These are phyloP conservation scores for Eumeta japonica DNA, from an alignment of 1,140 invertebrate species.

Conservation along the genomic window DNA sequence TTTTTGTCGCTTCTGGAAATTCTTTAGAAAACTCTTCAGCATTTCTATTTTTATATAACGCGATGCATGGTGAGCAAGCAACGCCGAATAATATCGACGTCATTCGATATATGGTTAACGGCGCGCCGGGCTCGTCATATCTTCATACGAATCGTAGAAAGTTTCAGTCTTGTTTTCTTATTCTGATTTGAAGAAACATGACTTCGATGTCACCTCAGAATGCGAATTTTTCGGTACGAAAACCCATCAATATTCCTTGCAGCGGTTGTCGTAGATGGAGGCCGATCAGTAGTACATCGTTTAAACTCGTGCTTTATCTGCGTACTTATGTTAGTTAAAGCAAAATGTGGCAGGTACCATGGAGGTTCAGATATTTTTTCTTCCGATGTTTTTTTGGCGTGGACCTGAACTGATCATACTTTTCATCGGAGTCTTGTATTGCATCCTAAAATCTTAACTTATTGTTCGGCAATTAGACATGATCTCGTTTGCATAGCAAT, in stretches of 20 bases:
- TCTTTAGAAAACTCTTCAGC: constrained; percentile 9
- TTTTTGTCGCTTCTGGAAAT: constrained; percentile 11
- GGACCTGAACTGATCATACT: too few relatives aligned
- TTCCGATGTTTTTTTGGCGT: too few relatives aligned
- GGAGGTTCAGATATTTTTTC: too few relatives aligned
- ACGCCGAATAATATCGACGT: constrained; percentile 17
- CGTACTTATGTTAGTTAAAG: constrained; percentile 19
- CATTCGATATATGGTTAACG: constrained; percentile 11
- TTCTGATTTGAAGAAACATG: constrained; percentile 28
- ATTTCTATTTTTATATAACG: constrained; percentile 16
- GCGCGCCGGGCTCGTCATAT: neutral
- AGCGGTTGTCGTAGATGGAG: constrained; percentile 22
- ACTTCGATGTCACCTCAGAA: constrained; percentile 25
- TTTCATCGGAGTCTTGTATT: too few relatives aligned
- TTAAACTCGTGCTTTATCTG: constrained; percentile 15
- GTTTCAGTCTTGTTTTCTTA: constrained; percentile 20
- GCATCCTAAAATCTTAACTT: too few relatives aligned
- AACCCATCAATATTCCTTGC: constrained; percentile 22
- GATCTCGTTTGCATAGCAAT: too few relatives aligned
- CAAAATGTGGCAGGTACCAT: constrained; percentile 33
- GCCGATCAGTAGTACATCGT: constrained; percentile 19
- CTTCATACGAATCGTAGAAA: constrained; percentile 28
- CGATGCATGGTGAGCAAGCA: constrained; percentile 15
- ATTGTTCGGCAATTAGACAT: too few relatives aligned
- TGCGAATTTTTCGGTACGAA: constrained; percentile 19